These are phyloP conservation scores for Montipora foliosa DNA, from an alignment of 64 coral and sea anemone species.

Conservation along the genomic window DNA sequence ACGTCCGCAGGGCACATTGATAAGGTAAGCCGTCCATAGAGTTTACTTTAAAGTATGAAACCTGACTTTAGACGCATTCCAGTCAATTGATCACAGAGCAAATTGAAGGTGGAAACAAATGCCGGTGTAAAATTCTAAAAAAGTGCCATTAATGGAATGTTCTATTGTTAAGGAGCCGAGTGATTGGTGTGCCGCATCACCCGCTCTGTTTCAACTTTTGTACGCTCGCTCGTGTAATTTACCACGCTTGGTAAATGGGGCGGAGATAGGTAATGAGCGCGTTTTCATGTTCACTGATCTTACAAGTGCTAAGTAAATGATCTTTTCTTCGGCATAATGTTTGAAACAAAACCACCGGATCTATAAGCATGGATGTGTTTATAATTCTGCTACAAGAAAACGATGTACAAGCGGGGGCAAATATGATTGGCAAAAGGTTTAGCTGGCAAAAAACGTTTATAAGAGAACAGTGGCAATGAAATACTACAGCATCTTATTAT, in stretches of 20 bases:
- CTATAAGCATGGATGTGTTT: not conserved
- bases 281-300: not conserved
- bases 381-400: not conserved
- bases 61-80: too few relatives aligned
- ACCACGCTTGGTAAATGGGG: not conserved
- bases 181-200: not conserved
- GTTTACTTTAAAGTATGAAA: too few relatives aligned
- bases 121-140: too few relatives aligned
- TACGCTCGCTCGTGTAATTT: slow-evolving; percentile 5
- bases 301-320: not conserved
- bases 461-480: not conserved
- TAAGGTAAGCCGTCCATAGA: too few relatives aligned
- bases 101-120: too few relatives aligned
- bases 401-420: too few relatives aligned
- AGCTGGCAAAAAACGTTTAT: not conserved
- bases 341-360: not conserved
- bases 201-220: not conserved
- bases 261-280: not conserved
- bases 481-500: not conserved
- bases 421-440: too few relatives aligned
- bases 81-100: too few relatives aligned
- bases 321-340: slow-evolving; percentile 27
- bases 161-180: not conserved
- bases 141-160: not conserved
- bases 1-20: too few relatives aligned